Conservation (phyloP, 2,797 vertebrate genomes). For the Anguilla obscura region DNA sequence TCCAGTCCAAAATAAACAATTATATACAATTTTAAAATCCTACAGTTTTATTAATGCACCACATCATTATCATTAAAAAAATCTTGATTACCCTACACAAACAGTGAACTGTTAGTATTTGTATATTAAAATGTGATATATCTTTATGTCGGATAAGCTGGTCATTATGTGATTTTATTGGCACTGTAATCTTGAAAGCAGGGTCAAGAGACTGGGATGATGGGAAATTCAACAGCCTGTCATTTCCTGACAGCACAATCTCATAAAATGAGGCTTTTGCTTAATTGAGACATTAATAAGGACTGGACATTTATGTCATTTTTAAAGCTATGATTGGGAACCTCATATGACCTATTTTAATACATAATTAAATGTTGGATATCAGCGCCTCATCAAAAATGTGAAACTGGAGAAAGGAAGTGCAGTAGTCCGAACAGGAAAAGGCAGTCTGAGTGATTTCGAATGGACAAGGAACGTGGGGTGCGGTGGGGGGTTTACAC, state of each 20-base stretch:
- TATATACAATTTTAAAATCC: not conserved
- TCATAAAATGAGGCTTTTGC: not conserved
- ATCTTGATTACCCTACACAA: not conserved
- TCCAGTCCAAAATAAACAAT: not conserved
- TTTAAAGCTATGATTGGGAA: not conserved
- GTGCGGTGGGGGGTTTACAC: not conserved
- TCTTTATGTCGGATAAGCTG: not conserved
- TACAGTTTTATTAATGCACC: not conserved
- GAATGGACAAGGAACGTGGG: not conserved
- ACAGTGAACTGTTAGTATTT: not conserved
- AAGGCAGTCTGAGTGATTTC: not conserved
- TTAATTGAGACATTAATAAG: constrained; percentile 10
- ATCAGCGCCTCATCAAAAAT: not conserved
- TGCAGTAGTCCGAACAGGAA: not conserved
- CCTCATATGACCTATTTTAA: not conserved
- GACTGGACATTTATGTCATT: not conserved
- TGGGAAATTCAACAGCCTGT: not conserved
- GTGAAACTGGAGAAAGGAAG: no score
- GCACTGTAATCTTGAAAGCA: not conserved
- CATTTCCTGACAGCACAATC: not conserved
- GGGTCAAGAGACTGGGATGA: not conserved
- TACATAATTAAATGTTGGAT: not conserved
- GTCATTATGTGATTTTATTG: not conserved
- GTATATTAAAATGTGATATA: not conserved
- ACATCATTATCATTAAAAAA: not conserved